Percentiles rank a stretch among this genome's conserved stretches.
phyloP scores from a whole-genome alignment of 1,140 invertebrate species.

The Meteorus sp. region DNA sequence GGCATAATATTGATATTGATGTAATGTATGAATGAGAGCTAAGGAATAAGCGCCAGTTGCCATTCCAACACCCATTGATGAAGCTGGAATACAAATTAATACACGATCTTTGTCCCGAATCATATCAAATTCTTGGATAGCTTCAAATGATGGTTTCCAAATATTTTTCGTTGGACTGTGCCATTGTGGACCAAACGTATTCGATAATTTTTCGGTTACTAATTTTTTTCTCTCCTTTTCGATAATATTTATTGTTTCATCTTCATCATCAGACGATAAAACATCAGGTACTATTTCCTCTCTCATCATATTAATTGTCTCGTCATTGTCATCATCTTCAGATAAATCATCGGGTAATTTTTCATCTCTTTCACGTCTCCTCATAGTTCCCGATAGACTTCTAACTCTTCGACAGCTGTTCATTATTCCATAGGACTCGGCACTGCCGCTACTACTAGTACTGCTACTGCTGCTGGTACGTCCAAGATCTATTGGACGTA shows the following conservation, averaged over 20 bases:
- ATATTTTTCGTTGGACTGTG: constrained; percentile 78
- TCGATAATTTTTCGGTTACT: constrained; percentile 17
- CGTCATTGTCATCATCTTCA: constrained; percentile 50
- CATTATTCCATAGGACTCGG: constrained; percentile 42
- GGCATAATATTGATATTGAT: constrained; percentile 81
- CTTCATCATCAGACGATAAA: constrained; percentile 27
- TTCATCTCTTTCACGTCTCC: constrained; percentile 29
- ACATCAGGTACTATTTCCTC: constrained; percentile 35
- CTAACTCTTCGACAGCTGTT: constrained; percentile 31
- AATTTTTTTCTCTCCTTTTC: constrained; percentile 14
- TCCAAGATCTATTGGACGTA: constrained; percentile 47
- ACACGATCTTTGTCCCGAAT: constrained; percentile 80
- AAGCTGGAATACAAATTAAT: constrained; percentile 76
- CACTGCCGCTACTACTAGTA: constrained; percentile 48
- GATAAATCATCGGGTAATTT: constrained; percentile 45
- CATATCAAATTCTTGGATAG: constrained; percentile 84
- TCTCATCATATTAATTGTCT: constrained; percentile 29
- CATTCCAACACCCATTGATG: constrained; percentile 19
- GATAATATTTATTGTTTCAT: constrained; percentile 11
- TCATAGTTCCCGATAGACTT: constrained; percentile 24
- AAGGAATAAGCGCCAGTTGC: constrained; percentile 78
- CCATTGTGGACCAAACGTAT: constrained; percentile 59
- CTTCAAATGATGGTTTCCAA: constrained; percentile 80
- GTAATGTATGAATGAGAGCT: constrained; percentile 78
- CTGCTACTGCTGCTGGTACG: constrained; percentile 33